Percentiles rank a stretch among this genome's conserved stretches.
phyloP scores from a whole-genome alignment of 2,797 vertebrate genomes.

The Menidia menidia region DNA sequence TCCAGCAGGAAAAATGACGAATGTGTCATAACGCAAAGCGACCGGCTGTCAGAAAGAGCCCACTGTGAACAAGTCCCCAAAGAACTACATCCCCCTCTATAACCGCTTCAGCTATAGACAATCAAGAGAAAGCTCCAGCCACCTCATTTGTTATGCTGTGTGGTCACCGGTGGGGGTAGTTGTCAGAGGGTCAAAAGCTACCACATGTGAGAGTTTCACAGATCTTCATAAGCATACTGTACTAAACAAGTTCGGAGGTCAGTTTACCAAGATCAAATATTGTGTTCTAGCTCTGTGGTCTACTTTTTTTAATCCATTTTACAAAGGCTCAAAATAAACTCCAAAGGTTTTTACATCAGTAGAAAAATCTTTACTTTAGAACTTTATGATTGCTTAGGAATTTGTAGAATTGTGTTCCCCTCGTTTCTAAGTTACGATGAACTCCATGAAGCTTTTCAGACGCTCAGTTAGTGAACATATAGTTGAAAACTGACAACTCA shows the following conservation, averaged over 20 bases:
- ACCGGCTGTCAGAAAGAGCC: not conserved
- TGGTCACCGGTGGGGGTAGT: conserved; percentile 32
- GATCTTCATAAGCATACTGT: not conserved
- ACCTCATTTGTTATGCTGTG: conserved; percentile 31
- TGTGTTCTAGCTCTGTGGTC: too few species aligned
- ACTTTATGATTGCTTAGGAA: too few species aligned
- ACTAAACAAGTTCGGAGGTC: not conserved
- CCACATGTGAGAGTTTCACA: not conserved
- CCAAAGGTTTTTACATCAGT: too few species aligned
- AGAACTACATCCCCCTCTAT: not conserved
- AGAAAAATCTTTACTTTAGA: too few species aligned
- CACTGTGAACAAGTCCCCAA: not conserved
- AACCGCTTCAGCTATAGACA: conserved; percentile 5
- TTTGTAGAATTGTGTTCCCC: too few species aligned
- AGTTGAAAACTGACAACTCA: not conserved
- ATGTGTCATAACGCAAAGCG: not conserved
- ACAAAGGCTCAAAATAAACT: too few species aligned
- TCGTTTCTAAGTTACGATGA: too few species aligned
- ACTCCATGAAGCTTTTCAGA: not conserved
- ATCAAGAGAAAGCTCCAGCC: not conserved
- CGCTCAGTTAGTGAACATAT: not conserved
- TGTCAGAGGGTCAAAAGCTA: conserved; percentile 42
- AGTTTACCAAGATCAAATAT: not conserved
- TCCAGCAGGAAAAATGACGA: not conserved
- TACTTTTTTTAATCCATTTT: too few species aligned